Evolutionary conservation across 2,113 vertebrate species (phyloP).

Genomic region (Vireo altiloquus): DNA sequence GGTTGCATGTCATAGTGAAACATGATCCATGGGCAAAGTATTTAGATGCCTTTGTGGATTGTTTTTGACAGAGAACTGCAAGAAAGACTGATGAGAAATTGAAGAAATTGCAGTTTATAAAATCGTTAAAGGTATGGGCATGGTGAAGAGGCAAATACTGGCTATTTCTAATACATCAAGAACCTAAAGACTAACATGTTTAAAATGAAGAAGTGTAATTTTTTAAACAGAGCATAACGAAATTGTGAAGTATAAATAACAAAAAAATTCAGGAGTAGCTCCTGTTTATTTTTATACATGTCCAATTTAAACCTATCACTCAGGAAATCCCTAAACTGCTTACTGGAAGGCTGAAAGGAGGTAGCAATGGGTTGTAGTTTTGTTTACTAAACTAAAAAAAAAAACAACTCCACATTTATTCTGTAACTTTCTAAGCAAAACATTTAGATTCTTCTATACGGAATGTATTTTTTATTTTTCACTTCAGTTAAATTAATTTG

Average conservation of each 20-base stretch:
- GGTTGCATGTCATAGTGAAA: neutral
- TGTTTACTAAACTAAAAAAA: neutral
- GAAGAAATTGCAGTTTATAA: neutral
- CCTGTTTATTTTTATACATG: neutral
- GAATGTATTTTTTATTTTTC: neutral
- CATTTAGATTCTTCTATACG: neutral
- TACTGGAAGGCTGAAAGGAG: fast-evolving
- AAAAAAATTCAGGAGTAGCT: neutral
- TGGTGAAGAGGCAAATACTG: neutral
- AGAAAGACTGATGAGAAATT: neutral
- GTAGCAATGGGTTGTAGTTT: neutral
- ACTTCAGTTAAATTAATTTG: neutral
- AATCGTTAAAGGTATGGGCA: neutral
- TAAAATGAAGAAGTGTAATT: neutral
- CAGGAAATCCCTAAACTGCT: neutral
- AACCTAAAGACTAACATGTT: neutral
- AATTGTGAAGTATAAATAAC: neutral
- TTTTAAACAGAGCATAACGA: neutral
- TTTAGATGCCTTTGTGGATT: neutral
- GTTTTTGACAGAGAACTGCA: neutral
- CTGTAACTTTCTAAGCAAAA: neutral
- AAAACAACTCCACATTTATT: neutral
- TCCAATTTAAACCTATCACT: neutral
- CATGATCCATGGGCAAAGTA: neutral
- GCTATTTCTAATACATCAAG: neutral